Evolutionary conservation across 37 sponge, comb jelly and placozoan genomes (phyloP), one percentile per base, ranked within the genome.

Genomic region (Haliclona indistincta): DNA sequence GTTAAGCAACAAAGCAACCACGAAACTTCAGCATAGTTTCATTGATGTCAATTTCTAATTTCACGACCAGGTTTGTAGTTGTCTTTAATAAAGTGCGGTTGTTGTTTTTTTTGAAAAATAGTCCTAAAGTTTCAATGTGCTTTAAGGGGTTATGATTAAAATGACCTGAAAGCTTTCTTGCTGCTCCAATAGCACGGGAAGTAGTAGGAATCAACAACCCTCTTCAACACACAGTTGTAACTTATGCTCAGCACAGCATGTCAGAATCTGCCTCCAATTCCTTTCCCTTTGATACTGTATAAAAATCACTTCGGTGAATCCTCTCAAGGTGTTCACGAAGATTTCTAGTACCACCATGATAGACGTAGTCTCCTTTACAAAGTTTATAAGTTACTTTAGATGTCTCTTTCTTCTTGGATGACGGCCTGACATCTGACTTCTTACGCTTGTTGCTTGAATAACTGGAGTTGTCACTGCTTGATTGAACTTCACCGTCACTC

Each of bases 371-470:
- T 39, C 42, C 40, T 37, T 38, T 5, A 58, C 61, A 58, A 4
- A 32, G 61, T 32, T 5, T 4, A 58, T 32, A 58, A n/a, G n/a
- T n/a, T n/a, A n/a, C n/a, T n/a, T n/a, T n/a, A n/a, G n/a, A n/a
- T n/a, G n/a, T n/a, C 36, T 35, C 55, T 6, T 8, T 4, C 67
- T 39, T 38, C 28, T 65, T 34, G 34, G 53, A 73, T 30, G 17
- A 73, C 32, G 25, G 34, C 73, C 73, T n/a, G 20, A 73, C 73
- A 28, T 73, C 73, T 54, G 73, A 73, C 30, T 69, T 37, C 60
- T n/a, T 58, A 7, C 60, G 51, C n/a, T n/a, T n/a, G n/a, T n/a
- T n/a, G n/a, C n/a, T n/a, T n/a, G n/a, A n/a, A n/a, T n/a, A n/a
- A n/a, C n/a, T n/a, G n/a, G n/a, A n/a, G n/a, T n/a, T n/a, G n/a